Conservation (phyloP, 2,797 vertebrate species). For the Melanotaenia boesemani region DNA sequence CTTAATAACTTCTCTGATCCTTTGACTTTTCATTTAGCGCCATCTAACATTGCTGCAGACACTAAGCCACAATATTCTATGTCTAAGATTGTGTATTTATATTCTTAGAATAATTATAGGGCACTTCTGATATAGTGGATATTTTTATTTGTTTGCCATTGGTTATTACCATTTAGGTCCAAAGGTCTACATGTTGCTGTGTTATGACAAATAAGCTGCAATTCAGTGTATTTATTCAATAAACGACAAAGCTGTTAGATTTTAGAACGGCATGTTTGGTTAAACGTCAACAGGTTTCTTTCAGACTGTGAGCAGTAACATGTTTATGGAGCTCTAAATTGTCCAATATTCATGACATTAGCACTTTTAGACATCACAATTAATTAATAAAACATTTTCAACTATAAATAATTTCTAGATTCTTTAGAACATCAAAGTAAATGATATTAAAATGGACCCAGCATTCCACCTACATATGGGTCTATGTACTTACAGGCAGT, state of each 20-base stretch:
- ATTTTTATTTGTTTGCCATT: not conserved
- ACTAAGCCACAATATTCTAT: not conserved
- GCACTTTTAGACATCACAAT: no score
- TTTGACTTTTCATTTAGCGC: not conserved
- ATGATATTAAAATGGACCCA: no score
- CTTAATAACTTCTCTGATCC: slow-evolving; percentile 13
- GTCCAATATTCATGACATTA: no score
- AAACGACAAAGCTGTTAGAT: not conserved
- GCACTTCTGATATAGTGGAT: no score
- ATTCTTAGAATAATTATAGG: not conserved
- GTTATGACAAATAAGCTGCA: not conserved
- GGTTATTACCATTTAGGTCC: not conserved
- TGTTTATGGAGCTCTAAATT: no score
- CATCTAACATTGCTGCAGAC: not conserved
- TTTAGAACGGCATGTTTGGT: not conserved
- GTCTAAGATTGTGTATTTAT: not conserved
- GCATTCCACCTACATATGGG: no score
- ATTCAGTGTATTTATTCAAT: not conserved
- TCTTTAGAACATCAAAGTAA: no score
- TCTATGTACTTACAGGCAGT: no score
- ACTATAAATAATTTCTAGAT: no score
- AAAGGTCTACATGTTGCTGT: no score
- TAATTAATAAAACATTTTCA: no score
- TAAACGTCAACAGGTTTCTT: not conserved
- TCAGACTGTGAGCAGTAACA: no score